phyloP scores from a whole-genome alignment of 2,797 vertebrate genomes.

The Sebastes nivosus region DNA sequence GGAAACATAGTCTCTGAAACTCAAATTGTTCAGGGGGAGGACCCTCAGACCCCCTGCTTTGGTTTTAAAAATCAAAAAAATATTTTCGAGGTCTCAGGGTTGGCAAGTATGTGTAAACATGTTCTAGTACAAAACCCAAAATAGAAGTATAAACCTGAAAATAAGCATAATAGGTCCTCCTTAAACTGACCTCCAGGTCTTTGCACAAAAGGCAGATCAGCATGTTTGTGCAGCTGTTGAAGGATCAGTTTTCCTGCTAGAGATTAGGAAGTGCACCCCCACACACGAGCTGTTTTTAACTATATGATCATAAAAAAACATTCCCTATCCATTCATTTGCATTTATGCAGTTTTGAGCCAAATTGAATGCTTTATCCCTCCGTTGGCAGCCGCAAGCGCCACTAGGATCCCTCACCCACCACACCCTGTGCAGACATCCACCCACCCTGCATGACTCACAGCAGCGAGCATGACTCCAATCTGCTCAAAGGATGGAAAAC shows the following conservation, averaged over 20 bases:
- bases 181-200: background rate
- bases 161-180: too few species aligned
- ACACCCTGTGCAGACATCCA: conserved; percentile 76
- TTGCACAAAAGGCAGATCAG: background rate
- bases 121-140: too few species aligned
- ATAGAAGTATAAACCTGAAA: too few species aligned
- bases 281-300: conserved; percentile 26
- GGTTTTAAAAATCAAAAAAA: too few species aligned
- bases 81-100: too few species aligned
- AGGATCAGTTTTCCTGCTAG: conserved; percentile 7
- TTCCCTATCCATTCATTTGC: conserved; percentile 49
- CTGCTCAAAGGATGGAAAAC: conserved; percentile 69
- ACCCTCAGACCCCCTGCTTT: too few species aligned
- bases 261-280: background rate
- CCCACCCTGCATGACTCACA: conserved; percentile 79
- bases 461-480: conserved; percentile 63
- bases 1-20: too few species aligned
- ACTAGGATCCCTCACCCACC: conserved; percentile 63
- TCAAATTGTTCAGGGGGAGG: too few species aligned
- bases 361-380: conserved; percentile 61
- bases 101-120: too few species aligned
- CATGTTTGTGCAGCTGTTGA: conserved; percentile 19
- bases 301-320: conserved; percentile 35
- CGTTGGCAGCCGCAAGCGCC: conserved; percentile 46
- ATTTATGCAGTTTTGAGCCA: conserved; percentile 55